Evolutionary conservation across 2,888 invertebrate genomes (phyloP), one percentile per base, ranked within the genome.

Genomic region (Tipula helvola): DNA sequence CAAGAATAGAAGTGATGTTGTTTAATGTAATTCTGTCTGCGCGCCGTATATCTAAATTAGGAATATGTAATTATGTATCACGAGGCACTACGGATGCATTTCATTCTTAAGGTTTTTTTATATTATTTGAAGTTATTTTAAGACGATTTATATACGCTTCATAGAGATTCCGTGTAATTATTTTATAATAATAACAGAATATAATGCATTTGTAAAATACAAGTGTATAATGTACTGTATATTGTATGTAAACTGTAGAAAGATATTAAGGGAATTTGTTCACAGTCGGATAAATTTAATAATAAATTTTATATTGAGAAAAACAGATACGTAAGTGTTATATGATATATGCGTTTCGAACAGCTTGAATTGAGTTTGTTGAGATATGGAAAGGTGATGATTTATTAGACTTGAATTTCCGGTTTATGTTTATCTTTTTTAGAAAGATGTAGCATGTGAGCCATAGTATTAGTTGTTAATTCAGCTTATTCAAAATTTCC

Each of bases 51-150:
- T 84, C 84, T 84, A 84, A 84, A 84, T 39, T 84, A 84, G 13
- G 84, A 84, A 84, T 16, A 57, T 71, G 71, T 71, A 71, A 71
- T 71, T 71, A 84, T 84, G 41, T 39, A 39, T 84, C 84, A 84
- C 39, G 84, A 84, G 84, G 84, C 84, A 84, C n/a, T 39, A 36
- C 39, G 84, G 84, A 84, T 84, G 84, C 84, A 84, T 84, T 39
- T 39, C 41, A n/a, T 84, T 84, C 8, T 84, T 84, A n/a, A 84
- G 4, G n/a, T 84, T 84, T 39, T 41, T n/a, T 84, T 7, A 5
- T 83, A 7, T 36, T 84, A 84, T 39, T n/a, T 84, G n/a, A 71
- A 28, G 28, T 71, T 71, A 71, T 71, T 71, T 71, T 71, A 71
- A 71, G 71, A 71, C 57, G 18, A 71, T 71, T 28, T 28, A 71